Base-by-base conservation (phyloP, 2,113 vertebrate genomes). In the Charadrius vociferus region DNA sequence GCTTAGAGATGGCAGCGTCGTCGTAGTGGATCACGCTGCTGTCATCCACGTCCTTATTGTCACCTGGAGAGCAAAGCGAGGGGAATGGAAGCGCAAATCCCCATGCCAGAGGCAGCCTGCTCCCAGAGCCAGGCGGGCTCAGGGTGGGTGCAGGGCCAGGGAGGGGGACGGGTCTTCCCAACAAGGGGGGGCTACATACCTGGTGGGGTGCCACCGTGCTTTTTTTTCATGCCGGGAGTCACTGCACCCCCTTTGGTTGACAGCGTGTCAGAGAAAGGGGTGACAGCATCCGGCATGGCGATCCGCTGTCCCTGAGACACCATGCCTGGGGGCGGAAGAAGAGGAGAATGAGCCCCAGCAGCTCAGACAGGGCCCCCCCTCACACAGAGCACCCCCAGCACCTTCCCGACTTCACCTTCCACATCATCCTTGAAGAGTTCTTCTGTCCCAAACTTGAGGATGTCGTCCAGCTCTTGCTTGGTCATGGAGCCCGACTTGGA, bases 401-500 rank as follows among this genome's bases (percentile, higher is more conserved):
- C 50, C 71, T 27, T 14, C 81, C 36, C 2, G 1, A 86, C 78
- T 49, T 97, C 98, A 96, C 99, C 99, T 93, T 99, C 99, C 91
- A 99, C 98, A 2, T 99, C 99, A 5, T 99, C 99, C 96, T 99
- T 99, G 92, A 99, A 99, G 56, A 99, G 99, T 87, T 99, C 99
- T 88, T 99, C 99, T 0, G 99, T 99, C 92, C 99, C 99, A 4
- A 99, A 99, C 98, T 99, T 99, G 72, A 99, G 99, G 97, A 99
- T 99, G 97, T 99, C 99, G 0, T 99, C 99, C 97, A 99, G 97
- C 97, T 99, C 99, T 84, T 99, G 99, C 96, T 99, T 99, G 93
- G 99, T 99, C 99, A 99, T 99, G 95, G 99, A 99, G 56, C 99
- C 99, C 0, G 99, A 99, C 98, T 99, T 99, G 96, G 99, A 99